Evolutionary conservation across 1,140 invertebrate genomes (phyloP), one percentile per base, ranked within the genome.

Genomic region (Grapholita molesta): DNA sequence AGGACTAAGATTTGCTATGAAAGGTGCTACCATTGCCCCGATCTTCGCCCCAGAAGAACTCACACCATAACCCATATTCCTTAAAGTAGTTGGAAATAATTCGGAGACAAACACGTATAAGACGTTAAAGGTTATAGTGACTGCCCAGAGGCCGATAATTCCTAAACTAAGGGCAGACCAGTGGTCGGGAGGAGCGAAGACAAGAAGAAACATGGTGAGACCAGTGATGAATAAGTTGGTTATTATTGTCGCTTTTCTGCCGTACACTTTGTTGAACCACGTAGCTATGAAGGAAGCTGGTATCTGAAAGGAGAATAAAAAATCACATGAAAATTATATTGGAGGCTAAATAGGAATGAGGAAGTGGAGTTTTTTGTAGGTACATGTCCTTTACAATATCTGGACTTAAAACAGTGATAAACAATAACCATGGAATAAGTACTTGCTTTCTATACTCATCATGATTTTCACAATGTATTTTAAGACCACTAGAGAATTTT

Each of bases 1-100:
- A 25, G 83, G 78, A 18, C 68, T 70, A 5, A 80, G 55, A 28
- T 70, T 81, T 2, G 75, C 83, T 57, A 84, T 73, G 66, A 85
- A 85, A 0, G 84, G 81, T 6, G 84, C 75, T 0, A 82, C 33
- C 70, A 78, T 80, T 0, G 76, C 79, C 7, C 78, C 81, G 1
- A 82, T 9, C 28, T 82, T 83, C 2, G 71, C 73, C 12, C 76
- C 77, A 32, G 70, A 70, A 6, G 78, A 73, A 2, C 68, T 69
- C 6, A 81, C 48, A 5, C 81, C 75, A 24, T 77, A 77, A 3
- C 73, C 77, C 79, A 81, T 84, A 33, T 79, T 84, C 12, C 82
- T 76, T 57, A 84, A 66, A 11, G 74, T 66, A 1, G 84, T 86
- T 5, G 82, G 81, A 64, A 74, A 86, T 32, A 84, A 55, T 53